Base-by-base conservation (phyloP, 92 coral and sea anemone species). In the Porites rus region DNA sequence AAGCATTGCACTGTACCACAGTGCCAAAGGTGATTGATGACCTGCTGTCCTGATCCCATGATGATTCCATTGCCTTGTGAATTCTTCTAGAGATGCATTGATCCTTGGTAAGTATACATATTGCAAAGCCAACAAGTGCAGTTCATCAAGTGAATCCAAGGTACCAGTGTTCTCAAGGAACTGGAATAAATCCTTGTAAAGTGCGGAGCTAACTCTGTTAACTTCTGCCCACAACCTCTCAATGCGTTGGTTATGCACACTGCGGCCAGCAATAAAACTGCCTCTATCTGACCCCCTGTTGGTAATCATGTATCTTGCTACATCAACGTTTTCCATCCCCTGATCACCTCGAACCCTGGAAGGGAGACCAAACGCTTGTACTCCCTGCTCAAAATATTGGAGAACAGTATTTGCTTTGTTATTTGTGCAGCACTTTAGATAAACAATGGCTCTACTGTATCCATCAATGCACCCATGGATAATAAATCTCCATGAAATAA, bases 311-410 rank as follows among this genome's bases (percentile, higher is more conserved):
- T 54, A 79, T n/a, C 88, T 62, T 17, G 95, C 90, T 63, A 92
- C 90, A 60, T 80, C 94, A 1, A 91, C 54, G 68, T 91, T 82
- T 16, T 83, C 94, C 80, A 87, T 58, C 10, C 87, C 90, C 51
- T 88, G 90, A 78, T 91, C 87, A 71, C 84, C 81, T 20, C 90
- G 69, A 52, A 91, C 94, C 65, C 89, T 80, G 63, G 88, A 92
- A 65, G 92, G 92, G 75, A 92, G 60, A 18, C 95, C 95, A 92
- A 65, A 89, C 53, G 38, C 65, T 38, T 69, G 73, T 14, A 75
- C 86, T 14, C 87, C 95, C 28, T 89, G 38, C 70, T 80, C 21
- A 89, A 92, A 92, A 31, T 66, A 82, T 3, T 89, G 88, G 18
- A 92, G 76, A 16, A 92, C 93, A 24, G 95, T 85, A 19, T 60